These are phyloP conservation scores for Orthonyx spaldingii DNA, from an alignment of 2,113 vertebrate species.

Conservation along the genomic window DNA sequence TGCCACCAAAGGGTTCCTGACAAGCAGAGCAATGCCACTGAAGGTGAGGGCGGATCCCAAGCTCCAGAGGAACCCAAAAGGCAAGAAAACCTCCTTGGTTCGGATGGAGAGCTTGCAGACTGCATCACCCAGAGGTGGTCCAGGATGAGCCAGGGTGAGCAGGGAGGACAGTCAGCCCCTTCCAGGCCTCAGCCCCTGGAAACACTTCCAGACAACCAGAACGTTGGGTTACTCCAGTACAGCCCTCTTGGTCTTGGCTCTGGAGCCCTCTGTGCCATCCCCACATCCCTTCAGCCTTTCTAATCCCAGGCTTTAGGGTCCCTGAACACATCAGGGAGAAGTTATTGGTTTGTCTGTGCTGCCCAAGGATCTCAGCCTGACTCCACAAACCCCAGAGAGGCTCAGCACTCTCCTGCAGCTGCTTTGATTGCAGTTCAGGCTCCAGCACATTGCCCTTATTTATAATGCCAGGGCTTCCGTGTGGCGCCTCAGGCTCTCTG, in stretches of 20 bases:
- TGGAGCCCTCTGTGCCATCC: background rate
- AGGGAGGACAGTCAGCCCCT: background rate
- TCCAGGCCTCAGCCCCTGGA: background rate
- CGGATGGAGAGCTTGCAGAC: background rate
- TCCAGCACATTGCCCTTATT: conserved; percentile 69
- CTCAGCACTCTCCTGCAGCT: background rate
- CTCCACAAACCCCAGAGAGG: conserved; percentile 26
- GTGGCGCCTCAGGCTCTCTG: conserved; percentile 33
- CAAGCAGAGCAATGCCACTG: accelerated
- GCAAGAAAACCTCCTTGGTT: accelerated
- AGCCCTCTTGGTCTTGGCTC: background rate
- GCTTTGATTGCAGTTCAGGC: conserved; percentile 56
- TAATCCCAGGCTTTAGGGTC: conserved; percentile 6
- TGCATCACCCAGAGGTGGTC: background rate
- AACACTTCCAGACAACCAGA: accelerated
- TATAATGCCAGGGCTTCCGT: conserved; percentile 38
- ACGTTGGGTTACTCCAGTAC: background rate
- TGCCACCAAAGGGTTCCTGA: background rate
- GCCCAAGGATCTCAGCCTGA: conserved; percentile 22
- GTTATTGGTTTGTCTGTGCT: conserved; percentile 33
- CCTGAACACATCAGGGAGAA: background rate
- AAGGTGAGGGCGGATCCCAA: background rate
- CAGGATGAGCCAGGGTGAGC: background rate
- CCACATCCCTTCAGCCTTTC: background rate
- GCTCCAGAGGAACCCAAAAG: background rate